Evolutionary conservation across 1,140 invertebrate genomes (phyloP), one percentile per base, ranked within the genome.

Genomic region (Philaenus spumarius): DNA sequence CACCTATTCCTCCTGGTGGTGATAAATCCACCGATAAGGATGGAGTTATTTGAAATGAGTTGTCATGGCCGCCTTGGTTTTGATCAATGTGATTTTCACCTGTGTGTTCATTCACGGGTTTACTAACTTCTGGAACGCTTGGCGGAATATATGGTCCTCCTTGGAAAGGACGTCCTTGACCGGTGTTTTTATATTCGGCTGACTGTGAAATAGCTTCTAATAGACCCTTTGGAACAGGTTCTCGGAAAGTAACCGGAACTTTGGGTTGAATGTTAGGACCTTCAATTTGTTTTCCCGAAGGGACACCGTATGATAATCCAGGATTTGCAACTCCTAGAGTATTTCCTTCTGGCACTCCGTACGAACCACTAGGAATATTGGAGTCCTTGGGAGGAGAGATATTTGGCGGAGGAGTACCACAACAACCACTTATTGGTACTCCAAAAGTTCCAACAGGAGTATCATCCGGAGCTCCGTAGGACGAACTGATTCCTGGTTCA

Each of bases 201-300:
- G 79, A 70, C 20, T 73, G 72, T 59, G 76, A 82, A 55, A 82
- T 82, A 14, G 81, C 78, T 61, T 83, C 76, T 1, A 85, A 70
- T 1, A 89, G 66, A 1, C 83, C 84, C 46, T 73, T 72, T 2
- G 86, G 86, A 1, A 88, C 80, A 1, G 81, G 78, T 24, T 86
- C 83, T 51, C 83, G 77, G 66, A 87, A 87, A 64, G 82, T 79
- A 6, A 85, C 76, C 0, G 82, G 82, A 26, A 76, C 71, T 69
- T 75, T 78, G 1, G 83, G 81, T 39, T 73, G 71, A 11, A 65
- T 23, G 46, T 67, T 62, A 11, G 65, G 67, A 20, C 66, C 65
- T 63, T 66, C 64, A n/a, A 68, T 61, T 60, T 63, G 63, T 59
- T 63, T 63, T 22, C 66, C 66, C 19, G 66, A 68, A 37, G 65